Evolutionary conservation across 2,797 vertebrate genomes (phyloP).

Genomic region (Euthynnus affinis): DNA sequence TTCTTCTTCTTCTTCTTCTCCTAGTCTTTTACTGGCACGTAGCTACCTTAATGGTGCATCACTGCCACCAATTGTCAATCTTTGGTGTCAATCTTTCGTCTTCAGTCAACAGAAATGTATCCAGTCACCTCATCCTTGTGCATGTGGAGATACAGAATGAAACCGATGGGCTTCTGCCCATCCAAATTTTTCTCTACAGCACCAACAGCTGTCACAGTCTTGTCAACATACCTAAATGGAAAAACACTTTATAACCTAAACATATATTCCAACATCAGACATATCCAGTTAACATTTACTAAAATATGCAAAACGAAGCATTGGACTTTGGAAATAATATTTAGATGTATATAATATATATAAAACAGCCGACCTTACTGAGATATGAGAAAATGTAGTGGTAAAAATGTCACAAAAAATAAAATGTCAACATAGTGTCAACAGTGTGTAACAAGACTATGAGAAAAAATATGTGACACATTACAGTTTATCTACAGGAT

Average conservation of each 20-base stretch:
- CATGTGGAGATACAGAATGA: not conserved
- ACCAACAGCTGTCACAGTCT: too few species aligned
- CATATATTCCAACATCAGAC: not conserved
- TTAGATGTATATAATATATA: not conserved
- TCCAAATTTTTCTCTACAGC: not conserved
- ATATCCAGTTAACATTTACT: not conserved
- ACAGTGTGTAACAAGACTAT: not conserved
- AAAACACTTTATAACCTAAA: not conserved
- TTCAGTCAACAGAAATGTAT: constrained; percentile 2
- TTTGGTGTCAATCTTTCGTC: too few species aligned
- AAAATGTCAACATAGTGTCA: not conserved
- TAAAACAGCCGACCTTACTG: not conserved
- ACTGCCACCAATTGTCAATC: not conserved
- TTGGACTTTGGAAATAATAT: not conserved
- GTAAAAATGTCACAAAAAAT: not conserved
- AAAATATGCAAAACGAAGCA: not conserved
- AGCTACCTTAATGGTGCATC: not conserved
- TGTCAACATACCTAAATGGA: too few species aligned
- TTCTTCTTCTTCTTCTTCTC: not conserved
- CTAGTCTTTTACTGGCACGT: not conserved
- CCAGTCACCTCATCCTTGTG: not conserved
- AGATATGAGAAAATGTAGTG: not conserved
- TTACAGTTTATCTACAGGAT: constrained; percentile 3
- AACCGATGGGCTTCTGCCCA: too few species aligned
- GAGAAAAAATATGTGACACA: constrained; percentile 12